These are phyloP conservation scores for Urosaurus nigricauda DNA, from an alignment of 2,797 vertebrate species.

Conservation along the genomic window DNA sequence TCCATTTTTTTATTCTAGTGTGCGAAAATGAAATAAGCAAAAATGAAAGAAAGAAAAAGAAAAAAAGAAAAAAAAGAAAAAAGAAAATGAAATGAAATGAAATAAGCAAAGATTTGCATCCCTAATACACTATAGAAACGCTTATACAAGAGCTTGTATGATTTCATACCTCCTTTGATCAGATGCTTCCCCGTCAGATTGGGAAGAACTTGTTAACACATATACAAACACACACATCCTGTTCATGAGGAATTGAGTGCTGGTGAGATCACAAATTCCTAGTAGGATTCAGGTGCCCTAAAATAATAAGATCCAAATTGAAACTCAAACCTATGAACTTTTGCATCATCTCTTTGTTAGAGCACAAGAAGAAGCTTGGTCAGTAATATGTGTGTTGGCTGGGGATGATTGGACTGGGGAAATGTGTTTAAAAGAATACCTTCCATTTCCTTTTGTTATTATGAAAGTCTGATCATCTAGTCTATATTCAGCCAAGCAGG, in stretches of 20 bases:
- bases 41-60: too few relatives aligned
- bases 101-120: too few relatives aligned
- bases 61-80: too few relatives aligned
- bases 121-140: too few relatives aligned
- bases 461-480: conserved; percentile 34
- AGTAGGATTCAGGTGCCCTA: neutral
- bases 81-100: too few relatives aligned
- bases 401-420: conserved; percentile 35
- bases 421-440: conserved; percentile 43
- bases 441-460: conserved; percentile 31
- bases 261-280: neutral
- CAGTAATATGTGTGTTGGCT: neutral
- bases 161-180: neutral
- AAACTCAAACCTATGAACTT: conserved; percentile 25
- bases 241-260: neutral
- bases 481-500: conserved; percentile 36
- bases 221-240: neutral
- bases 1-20: too few relatives aligned
- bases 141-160: neutral
- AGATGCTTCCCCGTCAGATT: neutral
- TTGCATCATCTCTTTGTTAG: conserved; percentile 33
- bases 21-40: too few relatives aligned
- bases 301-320: conserved; percentile 22
- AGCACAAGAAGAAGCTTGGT: conserved; percentile 30
- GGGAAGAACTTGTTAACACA: neutral